Conservation (phyloP, 1,140 invertebrate species). For the Cephus cinctus region DNA sequence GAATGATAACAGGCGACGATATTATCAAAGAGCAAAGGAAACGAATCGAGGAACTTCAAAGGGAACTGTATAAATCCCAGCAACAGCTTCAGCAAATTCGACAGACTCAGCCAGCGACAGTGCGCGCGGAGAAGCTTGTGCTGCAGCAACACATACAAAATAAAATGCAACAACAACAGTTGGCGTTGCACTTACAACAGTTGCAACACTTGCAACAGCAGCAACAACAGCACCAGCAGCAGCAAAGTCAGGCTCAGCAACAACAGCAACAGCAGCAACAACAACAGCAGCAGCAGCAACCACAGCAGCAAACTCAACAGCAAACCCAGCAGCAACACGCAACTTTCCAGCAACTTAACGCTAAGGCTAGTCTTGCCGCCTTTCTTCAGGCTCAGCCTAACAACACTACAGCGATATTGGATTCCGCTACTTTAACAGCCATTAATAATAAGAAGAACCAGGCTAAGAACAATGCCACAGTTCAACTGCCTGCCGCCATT, state of each 20-base stretch:
- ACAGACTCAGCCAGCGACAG: conserved; percentile 51
- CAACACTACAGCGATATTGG: conserved; percentile 42
- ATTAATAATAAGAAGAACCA: conserved; percentile 57
- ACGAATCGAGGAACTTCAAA: conserved; percentile 84
- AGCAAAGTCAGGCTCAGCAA: conserved; percentile 31
- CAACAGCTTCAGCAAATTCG: conserved; percentile 70
- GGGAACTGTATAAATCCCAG: conserved; percentile 75
- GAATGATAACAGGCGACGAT: conserved; percentile 59
- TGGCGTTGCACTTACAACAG: conserved; percentile 59
- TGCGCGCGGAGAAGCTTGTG: conserved; percentile 57
- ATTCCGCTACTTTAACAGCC: conserved; percentile 48
- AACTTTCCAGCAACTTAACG: conserved; percentile 53
- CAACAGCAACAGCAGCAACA: conserved; percentile 37
- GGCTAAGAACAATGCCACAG: conserved; percentile 44
- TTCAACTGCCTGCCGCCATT: conserved; percentile 50
- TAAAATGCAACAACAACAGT: conserved; percentile 64
- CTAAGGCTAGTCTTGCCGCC: conserved; percentile 58
- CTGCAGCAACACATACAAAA: conserved; percentile 71
- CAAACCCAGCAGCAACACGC: conserved; percentile 45
- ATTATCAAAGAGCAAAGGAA: conserved; percentile 82
- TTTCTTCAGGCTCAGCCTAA: conserved; percentile 58
- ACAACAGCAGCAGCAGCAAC: conserved; percentile 31
- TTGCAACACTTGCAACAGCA: conserved; percentile 59
- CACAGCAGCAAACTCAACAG: conserved; percentile 40
- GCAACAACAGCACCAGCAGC: conserved; percentile 45